These are phyloP conservation scores for Ornithorhynchus anatinus DNA, from an alignment of 2,113 vertebrate species.

Conservation along the genomic window DNA sequence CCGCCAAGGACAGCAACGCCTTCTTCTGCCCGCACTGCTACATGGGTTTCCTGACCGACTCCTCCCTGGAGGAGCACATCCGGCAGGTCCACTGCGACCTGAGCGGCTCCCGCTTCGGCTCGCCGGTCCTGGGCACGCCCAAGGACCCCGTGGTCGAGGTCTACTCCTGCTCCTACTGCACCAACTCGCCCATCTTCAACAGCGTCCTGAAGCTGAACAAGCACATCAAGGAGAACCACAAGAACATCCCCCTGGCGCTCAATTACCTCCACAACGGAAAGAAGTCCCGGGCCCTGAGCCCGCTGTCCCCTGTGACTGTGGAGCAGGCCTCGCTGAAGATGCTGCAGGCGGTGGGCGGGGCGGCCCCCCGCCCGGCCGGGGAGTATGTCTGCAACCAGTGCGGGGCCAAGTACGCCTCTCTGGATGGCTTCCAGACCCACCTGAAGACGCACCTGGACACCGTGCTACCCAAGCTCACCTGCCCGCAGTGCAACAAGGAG, in stretches of 20 bases:
- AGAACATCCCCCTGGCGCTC: slow-evolving; percentile 97
- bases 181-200: slow-evolving; percentile 97
- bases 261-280: slow-evolving; percentile 97
- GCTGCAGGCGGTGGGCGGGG: slow-evolving; percentile 83
- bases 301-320: slow-evolving; percentile 89
- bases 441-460: slow-evolving; percentile 95
- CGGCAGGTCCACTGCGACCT: slow-evolving; percentile 95
- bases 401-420: slow-evolving; percentile 91
- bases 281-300: slow-evolving; percentile 92
- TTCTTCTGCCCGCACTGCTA: slow-evolving; percentile 99
- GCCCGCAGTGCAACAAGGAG: slow-evolving; percentile 98
- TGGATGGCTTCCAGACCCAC: slow-evolving; percentile 96
- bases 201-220: slow-evolving; percentile 95
- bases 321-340: slow-evolving; percentile 88
- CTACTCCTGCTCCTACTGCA: slow-evolving; percentile 98
- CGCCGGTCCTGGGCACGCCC: slow-evolving; percentile 88
- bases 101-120: slow-evolving; percentile 90
- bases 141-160: slow-evolving; percentile 96
- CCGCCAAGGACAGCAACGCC: slow-evolving; percentile 95
- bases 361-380: slow-evolving; percentile 80
- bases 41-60: slow-evolving; percentile 98
- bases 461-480: slow-evolving; percentile 90
- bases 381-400: slow-evolving; percentile 97
- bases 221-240: slow-evolving; percentile 98
- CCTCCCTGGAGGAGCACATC: slow-evolving; percentile 95